Percentiles rank a stretch among this genome's conserved stretches.
Evolutionary conservation across 2,113 vertebrate genomes (phyloP).

Genomic region (Megaleporinus macrocephalus): DNA sequence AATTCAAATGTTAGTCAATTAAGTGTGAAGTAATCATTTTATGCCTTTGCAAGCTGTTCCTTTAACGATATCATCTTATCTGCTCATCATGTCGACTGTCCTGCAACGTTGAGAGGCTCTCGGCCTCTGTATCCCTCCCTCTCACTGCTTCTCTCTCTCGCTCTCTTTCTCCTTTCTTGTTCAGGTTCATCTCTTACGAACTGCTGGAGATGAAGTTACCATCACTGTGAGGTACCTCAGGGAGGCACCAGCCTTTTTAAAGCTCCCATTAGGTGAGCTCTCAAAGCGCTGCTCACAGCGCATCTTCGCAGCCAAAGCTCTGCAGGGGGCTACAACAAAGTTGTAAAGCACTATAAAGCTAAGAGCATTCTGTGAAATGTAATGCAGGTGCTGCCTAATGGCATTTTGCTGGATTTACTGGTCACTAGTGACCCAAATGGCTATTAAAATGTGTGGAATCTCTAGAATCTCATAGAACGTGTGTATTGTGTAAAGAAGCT

Average conservation of each 20-base stretch:
- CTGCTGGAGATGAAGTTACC: slow-evolving; percentile 92
- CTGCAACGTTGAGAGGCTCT: background rate
- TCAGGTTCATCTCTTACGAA: slow-evolving; percentile 93
- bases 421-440: background rate
- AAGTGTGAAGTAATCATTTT: slow-evolving; percentile 4
- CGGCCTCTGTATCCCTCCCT: slow-evolving; percentile 19
- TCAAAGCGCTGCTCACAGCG: slow-evolving; percentile 1
- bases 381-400: background rate
- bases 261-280: slow-evolving; percentile 90
- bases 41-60: background rate
- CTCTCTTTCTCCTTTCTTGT: background rate
- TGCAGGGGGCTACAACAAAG: slow-evolving; percentile 29
- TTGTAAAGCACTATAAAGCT: slow-evolving; percentile 29
- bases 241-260: slow-evolving; percentile 93
- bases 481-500: background rate
- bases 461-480: no score
- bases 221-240: slow-evolving; percentile 93
- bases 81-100: slow-evolving; percentile 20
- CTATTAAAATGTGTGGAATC: background rate
- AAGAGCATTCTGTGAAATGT: slow-evolving; percentile 25
- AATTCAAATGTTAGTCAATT: slow-evolving; percentile 23
- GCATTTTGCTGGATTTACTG: background rate
- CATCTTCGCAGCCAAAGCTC: slow-evolving; percentile 33
- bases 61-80: slow-evolving; percentile 12
- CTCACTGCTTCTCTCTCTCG: slow-evolving; percentile 16